A percentile compares a stretch with the other conserved stretches of the same genome.
These are phyloP conservation scores for Drosophila niveifrons DNA, from an alignment of 2,888 invertebrate genomes.

Conservation along the genomic window DNA sequence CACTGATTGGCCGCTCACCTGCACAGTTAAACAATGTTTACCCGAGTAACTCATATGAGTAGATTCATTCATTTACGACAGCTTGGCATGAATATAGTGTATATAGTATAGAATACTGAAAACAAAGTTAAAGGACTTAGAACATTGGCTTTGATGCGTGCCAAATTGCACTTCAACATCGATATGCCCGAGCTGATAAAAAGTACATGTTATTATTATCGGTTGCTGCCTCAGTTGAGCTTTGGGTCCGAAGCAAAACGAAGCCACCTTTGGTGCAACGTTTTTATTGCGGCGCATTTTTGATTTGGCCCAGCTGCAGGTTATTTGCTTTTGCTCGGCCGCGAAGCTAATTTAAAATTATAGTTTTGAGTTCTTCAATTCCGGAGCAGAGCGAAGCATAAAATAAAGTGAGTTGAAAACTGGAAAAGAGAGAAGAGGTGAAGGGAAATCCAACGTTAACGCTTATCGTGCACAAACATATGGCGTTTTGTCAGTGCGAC, in stretches of 20 bases:
- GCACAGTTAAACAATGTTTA: constrained; percentile 45
- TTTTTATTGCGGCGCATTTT: constrained; percentile 75
- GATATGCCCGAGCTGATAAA: constrained; percentile 65
- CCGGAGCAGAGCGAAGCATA: constrained; percentile 11
- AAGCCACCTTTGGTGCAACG: constrained; percentile 48
- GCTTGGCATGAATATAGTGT: background rate
- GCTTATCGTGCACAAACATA: constrained; percentile 74
- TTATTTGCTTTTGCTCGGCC: constrained; percentile 41
- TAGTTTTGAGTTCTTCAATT: constrained; percentile 58
- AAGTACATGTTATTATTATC: constrained; percentile 82
- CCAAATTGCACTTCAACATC: constrained; percentile 66
- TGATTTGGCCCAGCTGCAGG: constrained; percentile 61
- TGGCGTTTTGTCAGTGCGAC: constrained; percentile 75
- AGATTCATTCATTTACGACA: constrained; percentile 8
- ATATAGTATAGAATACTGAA: too few relatives aligned
- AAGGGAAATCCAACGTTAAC: constrained; percentile 14
- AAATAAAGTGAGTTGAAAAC: constrained; percentile 7
- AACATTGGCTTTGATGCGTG: constrained; percentile 58
- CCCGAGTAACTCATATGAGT: constrained; percentile 1
- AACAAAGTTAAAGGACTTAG: too few relatives aligned
- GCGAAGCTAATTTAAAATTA: constrained; percentile 74
- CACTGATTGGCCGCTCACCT: constrained; percentile 52
- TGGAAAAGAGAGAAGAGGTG: background rate
- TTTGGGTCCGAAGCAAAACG: constrained; percentile 31
- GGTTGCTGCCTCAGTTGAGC: constrained; percentile 75